Base-by-base conservation (phyloP, 2,797 vertebrate genomes). In the Tympanoctomys barrerae region DNA sequence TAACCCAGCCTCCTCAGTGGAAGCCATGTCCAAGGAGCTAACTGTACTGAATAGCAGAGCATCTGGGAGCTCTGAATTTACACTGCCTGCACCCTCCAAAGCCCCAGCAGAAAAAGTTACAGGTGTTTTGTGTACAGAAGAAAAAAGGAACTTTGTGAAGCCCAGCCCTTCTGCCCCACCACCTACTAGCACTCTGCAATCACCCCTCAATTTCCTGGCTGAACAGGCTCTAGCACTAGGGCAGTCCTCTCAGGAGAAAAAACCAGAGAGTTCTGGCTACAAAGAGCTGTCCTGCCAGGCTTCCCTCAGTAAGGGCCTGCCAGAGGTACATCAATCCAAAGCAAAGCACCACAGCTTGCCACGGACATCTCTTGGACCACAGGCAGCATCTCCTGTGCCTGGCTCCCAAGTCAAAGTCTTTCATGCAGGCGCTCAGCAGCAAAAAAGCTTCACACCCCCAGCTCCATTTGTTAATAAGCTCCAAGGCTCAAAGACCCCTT, bases 251-350 rank as follows among this genome's bases (percentile, higher is more conserved):
- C 98, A 98, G 96, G 99, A 99, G 90, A 99, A 99, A 94, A 99
- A 99, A 96, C 0, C 95, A 2, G 98, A 99, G 90, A 97, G 94
- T 96, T 98, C 98, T 71, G 98, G 98, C 97, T 99, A 98, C 98
- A 99, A 99, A 98, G 99, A 99, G 87, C 97, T 98, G 91, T 97
- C 99, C 61, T 98, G 98, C 95, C 98, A 98, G 95, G 95, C 89
- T 28, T 78, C 98, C 52, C 97, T 98, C 57, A 97, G 94, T 95
- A 99, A 99, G 97, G 80, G 98, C 98, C 98, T 98, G 93, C 98
- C 98, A 64, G 99, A 99, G 95, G 97, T 97, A 66, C 97, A 98
- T 87, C 99, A 99, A 98, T 97, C 98, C 96, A 99, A 99, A 97
- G 98, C 98, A 96, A 99, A 99, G 97, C 98, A 99, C 90, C 99